Conservation (phyloP, 2,797 vertebrate species). For the Darevskia mixta region DNA sequence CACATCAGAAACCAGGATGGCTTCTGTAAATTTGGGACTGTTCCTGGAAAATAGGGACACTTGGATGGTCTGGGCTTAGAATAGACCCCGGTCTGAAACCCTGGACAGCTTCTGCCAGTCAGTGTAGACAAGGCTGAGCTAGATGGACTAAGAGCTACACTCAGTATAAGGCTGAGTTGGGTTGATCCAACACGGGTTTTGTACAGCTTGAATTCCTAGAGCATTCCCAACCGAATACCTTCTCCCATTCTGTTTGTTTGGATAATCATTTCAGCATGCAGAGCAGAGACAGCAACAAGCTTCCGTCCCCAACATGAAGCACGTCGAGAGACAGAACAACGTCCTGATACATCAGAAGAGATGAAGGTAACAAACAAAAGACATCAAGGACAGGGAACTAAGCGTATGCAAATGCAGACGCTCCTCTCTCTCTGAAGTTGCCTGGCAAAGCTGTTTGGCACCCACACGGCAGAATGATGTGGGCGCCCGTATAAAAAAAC, state of each 20-base stretch:
- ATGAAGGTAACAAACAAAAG: constrained; percentile 21
- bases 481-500: not conserved
- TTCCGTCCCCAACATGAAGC: not conserved
- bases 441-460: not conserved
- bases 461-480: not conserved
- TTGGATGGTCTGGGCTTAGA: no score
- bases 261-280: not conserved
- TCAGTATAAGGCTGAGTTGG: not conserved
- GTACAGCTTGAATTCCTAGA: not conserved
- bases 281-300: not conserved
- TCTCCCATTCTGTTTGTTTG: not conserved
- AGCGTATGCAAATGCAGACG: not conserved
- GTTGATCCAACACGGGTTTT: not conserved
- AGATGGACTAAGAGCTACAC: no score
- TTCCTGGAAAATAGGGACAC: no score
- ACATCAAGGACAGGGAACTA: constrained; percentile 9
- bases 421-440: not conserved
- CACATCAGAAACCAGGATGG: no score
- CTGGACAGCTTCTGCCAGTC: no score
- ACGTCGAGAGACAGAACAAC: constrained; percentile 3
- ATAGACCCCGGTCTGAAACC: no score
- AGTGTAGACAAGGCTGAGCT: no score
- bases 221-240: not conserved
- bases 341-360: constrained; percentile 7
- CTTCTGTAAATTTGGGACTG: no score